phyloP scores from a whole-genome alignment of 2,797 vertebrate species.

The Sebastes diaconus region DNA sequence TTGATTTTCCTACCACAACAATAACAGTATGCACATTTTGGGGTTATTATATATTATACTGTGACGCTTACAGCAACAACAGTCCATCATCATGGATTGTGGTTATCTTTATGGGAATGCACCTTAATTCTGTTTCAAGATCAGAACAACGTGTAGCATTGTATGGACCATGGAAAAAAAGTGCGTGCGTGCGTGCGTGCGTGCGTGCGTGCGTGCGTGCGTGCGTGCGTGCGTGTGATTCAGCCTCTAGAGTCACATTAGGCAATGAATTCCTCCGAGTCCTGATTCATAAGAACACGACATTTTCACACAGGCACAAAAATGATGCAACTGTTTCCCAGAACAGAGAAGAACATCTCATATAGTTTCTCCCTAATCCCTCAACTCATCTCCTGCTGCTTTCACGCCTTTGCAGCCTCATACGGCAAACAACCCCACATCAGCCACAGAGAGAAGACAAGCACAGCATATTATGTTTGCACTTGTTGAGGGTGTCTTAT shows the following conservation, averaged over 20 bases:
- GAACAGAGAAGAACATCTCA: neutral
- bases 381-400: neutral
- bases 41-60: neutral
- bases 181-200: neutral
- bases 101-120: neutral
- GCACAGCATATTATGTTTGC: neutral
- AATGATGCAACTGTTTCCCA: slow-evolving; percentile 38
- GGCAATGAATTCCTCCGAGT: slow-evolving; percentile 34
- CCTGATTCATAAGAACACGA: slow-evolving; percentile 9
- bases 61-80: neutral
- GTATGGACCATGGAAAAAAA: neutral
- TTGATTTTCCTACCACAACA: neutral
- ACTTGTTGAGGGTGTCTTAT: slow-evolving; percentile 2
- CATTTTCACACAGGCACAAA: slow-evolving; percentile 12
- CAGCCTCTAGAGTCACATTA: slow-evolving; percentile 48
- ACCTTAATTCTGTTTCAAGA: neutral
- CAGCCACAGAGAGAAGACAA: slow-evolving; percentile 3
- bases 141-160: neutral
- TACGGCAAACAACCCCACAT: neutral
- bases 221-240: neutral
- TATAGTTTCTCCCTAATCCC: neutral
- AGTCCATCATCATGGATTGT: neutral
- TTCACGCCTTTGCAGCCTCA: neutral
- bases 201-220: neutral
- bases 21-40: neutral